Conservation (phyloP, 1,140 invertebrate species). For the Drosophila obscura region DNA sequence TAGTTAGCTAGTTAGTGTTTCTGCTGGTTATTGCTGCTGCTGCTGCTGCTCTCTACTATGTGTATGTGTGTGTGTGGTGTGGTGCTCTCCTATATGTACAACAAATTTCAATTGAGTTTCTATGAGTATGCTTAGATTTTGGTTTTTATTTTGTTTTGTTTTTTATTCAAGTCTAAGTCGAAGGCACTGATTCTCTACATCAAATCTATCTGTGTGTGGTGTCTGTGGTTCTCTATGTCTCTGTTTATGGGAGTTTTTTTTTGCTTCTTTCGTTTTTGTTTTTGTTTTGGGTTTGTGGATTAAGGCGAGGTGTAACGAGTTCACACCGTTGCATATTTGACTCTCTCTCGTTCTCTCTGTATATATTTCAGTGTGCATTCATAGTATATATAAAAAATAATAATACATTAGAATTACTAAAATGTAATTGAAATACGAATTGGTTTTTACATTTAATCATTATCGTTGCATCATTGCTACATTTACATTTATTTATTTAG, state of each 20-base stretch:
- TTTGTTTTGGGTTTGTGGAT: conserved; percentile 1
- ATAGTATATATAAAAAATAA: conserved; percentile 72
- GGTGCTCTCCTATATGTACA: conserved; percentile 27
- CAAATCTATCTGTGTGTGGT: conserved; percentile 41
- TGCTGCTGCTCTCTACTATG: conserved; percentile 41
- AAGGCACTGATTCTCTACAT: conserved; percentile 74
- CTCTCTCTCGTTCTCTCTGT: conserved; percentile 26
- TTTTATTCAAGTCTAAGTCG: conserved; percentile 72
- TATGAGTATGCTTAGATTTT: conserved; percentile 55
- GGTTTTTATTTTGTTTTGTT: conserved; percentile 22
- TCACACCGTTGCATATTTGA: conserved; percentile 50
- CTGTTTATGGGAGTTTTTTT: too few species aligned
- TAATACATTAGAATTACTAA: conserved; percentile 80
- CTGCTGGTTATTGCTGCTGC: conserved; percentile 59
- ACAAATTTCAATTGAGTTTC: conserved; percentile 22
- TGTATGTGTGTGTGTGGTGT: too few species aligned
- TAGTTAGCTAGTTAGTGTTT: conserved; percentile 33
- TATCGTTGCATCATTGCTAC: conserved; percentile 31
- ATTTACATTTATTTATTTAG: conserved; percentile 45
- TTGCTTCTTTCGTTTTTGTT: too few species aligned
- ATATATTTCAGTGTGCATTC: conserved; percentile 33
- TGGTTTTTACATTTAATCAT: conserved; percentile 50
- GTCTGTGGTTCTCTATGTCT: conserved; percentile 7
- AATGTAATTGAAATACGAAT: conserved; percentile 75
- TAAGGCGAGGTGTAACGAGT: conserved; percentile 75